Base-by-base conservation (phyloP, 2,888 invertebrate genomes). In the Cyrtodaria siliqua region DNA sequence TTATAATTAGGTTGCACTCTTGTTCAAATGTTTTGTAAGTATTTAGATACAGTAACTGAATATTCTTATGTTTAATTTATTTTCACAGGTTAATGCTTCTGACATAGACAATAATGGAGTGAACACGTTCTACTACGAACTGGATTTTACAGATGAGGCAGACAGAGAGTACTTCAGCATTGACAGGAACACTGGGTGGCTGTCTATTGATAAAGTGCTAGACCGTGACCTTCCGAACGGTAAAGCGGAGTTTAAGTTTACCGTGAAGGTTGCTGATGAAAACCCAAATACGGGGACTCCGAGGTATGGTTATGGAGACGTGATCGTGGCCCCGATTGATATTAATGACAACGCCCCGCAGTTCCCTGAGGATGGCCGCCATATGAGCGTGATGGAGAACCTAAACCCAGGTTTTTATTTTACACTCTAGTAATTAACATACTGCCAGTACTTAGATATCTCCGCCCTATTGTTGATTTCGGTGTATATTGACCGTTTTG, bases 271-370 rank as follows among this genome's bases (percentile, higher is more conserved):
- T 6, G 76, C 86, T 20, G 92, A 92, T 81, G 91, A 90, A 57
- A 61, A 74, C 16, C 66, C 64, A 0, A 73, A 76, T 8, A 38
- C 50, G 3, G 52, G 55, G 12, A 42, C 33, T 1, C 59, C 69
- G 8, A 47, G 70, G 23, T 81, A 79, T 57, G 97, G 98, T 74
- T 98, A 98, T 93, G 98, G 98, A 76, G 98, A 98, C 93, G 98
- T 99, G 40, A 97, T 98, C 95, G 98, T 99, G 79, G 97, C 97
- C 93, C 95, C 98, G 59, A 97, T 97, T 93, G 98, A 98, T 93
- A 97, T 98, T 92, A 99, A 99, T 94, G 99, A 99, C 94, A 99
- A 99, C 94, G 96, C 97, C 6, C 99, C 99, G n/a, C 96, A 97
- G 88, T 99, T 99, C 78, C 84, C 86, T 8, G 27, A 26, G 1